Conservation (phyloP, 1,140 invertebrate genomes). For the Amyelois transitella region DNA sequence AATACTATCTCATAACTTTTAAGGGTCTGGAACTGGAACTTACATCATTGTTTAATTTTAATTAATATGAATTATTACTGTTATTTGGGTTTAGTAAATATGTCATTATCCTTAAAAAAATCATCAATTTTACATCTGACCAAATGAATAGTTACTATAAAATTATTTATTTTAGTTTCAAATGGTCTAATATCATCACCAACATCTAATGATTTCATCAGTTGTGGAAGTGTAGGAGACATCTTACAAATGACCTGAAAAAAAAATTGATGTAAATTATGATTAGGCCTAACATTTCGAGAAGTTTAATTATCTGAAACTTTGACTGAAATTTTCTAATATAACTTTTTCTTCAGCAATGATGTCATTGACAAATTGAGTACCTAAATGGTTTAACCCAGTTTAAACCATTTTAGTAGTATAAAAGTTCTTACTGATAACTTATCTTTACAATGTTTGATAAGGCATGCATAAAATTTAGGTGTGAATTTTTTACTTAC, state of each 20-base stretch:
- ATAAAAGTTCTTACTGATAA: too few relatives aligned
- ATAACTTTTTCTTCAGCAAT: too few relatives aligned
- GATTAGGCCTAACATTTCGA: too few relatives aligned
- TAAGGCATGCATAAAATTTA: not conserved
- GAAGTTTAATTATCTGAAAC: too few relatives aligned
- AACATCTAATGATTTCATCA: constrained; percentile 50
- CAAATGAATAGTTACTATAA: constrained; percentile 46
- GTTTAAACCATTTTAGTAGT: too few relatives aligned
- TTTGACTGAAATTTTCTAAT: too few relatives aligned
- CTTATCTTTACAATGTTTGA: not conserved
- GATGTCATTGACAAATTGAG: too few relatives aligned
- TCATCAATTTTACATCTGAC: constrained; percentile 51
- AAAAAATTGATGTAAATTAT: not conserved
- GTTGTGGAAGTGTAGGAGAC: constrained; percentile 50
- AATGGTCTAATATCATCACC: constrained; percentile 36
- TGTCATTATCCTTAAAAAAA: constrained; percentile 44
- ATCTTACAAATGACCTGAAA: constrained; percentile 64
- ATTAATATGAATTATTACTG: not conserved
- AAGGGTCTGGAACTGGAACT: too few relatives aligned
- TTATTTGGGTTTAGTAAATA: constrained; percentile 15
- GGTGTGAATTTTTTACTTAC: constrained; percentile 55
- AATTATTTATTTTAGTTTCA: constrained; percentile 33
- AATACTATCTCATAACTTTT: too few relatives aligned
- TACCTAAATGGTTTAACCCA: too few relatives aligned
- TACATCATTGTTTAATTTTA: too few relatives aligned